These are phyloP conservation scores for Pocillopora meandrina DNA, from an alignment of 92 coral and sea anemone genomes.

Conservation along the genomic window DNA sequence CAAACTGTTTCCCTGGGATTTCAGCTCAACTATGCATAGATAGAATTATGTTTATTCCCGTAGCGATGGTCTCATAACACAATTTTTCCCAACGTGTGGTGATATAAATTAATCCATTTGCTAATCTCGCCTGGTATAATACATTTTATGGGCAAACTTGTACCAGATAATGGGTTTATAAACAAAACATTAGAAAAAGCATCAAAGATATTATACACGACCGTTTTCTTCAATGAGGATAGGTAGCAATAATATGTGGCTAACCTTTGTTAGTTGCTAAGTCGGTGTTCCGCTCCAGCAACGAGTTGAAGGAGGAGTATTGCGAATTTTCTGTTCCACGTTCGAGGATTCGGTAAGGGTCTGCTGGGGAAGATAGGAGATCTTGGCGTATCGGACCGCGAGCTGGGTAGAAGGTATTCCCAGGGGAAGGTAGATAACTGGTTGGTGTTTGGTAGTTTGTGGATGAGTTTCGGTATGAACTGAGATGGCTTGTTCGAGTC, in stretches of 20 bases:
- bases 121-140: constrained; percentile 22
- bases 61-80: not conserved
- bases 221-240: not conserved
- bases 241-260: not conserved
- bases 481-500: constrained; percentile 4
- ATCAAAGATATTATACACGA: constrained; percentile 8
- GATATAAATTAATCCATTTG: constrained; percentile 29
- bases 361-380: not conserved
- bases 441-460: not conserved
- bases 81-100: not conserved
- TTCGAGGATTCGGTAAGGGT: constrained; percentile 17
- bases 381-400: constrained; percentile 3
- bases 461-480: not conserved
- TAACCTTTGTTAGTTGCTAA: not conserved
- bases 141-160: constrained; percentile 2
- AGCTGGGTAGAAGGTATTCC: constrained; percentile 1
- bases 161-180: constrained; percentile 12
- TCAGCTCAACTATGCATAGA: not conserved
- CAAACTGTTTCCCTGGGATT: not conserved
- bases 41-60: not conserved
- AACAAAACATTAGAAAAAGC: constrained; percentile 15
- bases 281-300: constrained; percentile 3
- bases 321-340: not conserved
- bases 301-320: constrained; percentile 3
- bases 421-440: not conserved